Conservation (phyloP, 2,888 invertebrate genomes). For the Caenorhabditis afra region DNA sequence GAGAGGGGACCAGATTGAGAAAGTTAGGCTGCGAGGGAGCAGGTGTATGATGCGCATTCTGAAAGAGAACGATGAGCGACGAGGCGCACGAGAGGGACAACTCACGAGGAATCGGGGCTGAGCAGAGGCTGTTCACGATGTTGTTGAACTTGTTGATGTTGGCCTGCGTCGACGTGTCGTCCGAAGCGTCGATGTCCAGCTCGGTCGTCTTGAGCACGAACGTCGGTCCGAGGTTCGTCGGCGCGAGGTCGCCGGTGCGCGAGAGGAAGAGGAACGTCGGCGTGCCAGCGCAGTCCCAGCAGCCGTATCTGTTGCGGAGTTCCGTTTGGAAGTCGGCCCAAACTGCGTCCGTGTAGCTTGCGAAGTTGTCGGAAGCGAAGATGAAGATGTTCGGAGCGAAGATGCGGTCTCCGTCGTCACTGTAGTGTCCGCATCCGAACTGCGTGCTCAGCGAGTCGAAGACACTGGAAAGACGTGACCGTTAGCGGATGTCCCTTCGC, state of each 20-base stretch:
- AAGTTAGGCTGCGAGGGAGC: background rate
- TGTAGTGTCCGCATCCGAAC: conserved; percentile 56
- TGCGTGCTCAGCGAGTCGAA: conserved; percentile 42
- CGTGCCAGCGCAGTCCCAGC: conserved; percentile 52
- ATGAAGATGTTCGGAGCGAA: conserved; percentile 58
- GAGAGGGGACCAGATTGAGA: background rate
- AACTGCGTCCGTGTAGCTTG: conserved; percentile 25
- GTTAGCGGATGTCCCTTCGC: background rate
- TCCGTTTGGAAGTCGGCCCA: conserved; percentile 42
- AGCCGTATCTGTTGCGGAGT: conserved; percentile 41
- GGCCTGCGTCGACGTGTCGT: conserved; percentile 50
- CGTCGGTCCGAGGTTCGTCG: conserved; percentile 19
- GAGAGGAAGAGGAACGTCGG: conserved; percentile 54
- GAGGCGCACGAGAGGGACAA: background rate
- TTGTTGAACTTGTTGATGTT: conserved; percentile 50
- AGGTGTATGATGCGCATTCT: conserved; percentile 41
- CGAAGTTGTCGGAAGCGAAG: conserved; percentile 57
- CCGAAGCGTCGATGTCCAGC: conserved; percentile 50
- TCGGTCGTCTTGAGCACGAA: conserved; percentile 21
- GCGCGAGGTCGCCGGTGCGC: conserved; percentile 4
- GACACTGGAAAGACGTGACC: conserved; percentile 34
- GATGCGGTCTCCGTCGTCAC: conserved; percentile 48
- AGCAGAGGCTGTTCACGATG: conserved; percentile 46
- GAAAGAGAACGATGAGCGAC: conserved; percentile 11
- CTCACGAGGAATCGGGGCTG: conserved; percentile 30